phyloP scores from a whole-genome alignment of 2,888 invertebrate species.

The Nemurella pictetii region DNA sequence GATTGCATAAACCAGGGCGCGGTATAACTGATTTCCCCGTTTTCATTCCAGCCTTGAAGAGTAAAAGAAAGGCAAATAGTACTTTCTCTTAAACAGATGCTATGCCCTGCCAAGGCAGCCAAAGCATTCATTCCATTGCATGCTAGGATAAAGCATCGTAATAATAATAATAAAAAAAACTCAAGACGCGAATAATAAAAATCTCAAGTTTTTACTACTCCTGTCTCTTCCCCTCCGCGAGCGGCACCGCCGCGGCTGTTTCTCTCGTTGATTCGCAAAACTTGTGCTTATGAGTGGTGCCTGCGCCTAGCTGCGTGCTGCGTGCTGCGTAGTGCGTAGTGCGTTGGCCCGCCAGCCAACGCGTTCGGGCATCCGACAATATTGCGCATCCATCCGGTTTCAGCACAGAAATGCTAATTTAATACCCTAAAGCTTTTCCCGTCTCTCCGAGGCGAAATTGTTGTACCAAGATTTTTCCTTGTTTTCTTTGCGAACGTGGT shows the following conservation, averaged over 20 bases:
- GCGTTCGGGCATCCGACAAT: slow-evolving; percentile 11
- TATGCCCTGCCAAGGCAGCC: no score
- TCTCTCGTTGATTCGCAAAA: slow-evolving; percentile 32
- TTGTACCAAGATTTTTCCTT: slow-evolving; percentile 21
- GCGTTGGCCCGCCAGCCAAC: background rate
- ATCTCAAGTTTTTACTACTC: slow-evolving; percentile 24
- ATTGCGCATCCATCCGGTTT: slow-evolving; percentile 34
- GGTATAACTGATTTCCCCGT: background rate
- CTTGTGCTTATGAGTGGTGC: slow-evolving; percentile 32
- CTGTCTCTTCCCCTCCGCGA: background rate
- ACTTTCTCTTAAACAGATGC: slow-evolving; percentile 8
- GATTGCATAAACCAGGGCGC: background rate
- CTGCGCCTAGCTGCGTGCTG: background rate
- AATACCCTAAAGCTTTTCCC: slow-evolving; percentile 32
- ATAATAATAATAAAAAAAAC: slow-evolving; percentile 4
- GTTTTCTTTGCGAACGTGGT: background rate
- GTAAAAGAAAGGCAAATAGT: background rate
- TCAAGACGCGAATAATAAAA: slow-evolving; percentile 4
- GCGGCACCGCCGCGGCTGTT: no score
- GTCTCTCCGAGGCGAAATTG: slow-evolving; percentile 30
- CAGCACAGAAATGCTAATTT: slow-evolving; percentile 39
- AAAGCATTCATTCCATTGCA: no score
- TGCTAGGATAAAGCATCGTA: background rate
- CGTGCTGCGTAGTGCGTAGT: background rate
- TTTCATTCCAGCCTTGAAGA: background rate